These are phyloP conservation scores for Troilus luridus DNA, from an alignment of 2,888 invertebrate genomes.

Conservation along the genomic window DNA sequence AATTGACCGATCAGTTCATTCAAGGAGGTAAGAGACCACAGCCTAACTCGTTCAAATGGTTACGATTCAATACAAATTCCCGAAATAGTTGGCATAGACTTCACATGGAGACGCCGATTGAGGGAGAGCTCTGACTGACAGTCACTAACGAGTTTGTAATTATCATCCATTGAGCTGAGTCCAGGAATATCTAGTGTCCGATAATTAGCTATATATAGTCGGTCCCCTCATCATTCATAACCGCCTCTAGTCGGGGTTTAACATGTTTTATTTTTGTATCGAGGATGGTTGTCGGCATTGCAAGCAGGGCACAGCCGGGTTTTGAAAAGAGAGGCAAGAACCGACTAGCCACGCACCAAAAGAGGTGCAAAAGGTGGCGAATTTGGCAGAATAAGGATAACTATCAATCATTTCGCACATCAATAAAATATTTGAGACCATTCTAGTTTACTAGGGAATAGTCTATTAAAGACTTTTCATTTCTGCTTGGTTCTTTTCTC, in stretches of 20 bases:
- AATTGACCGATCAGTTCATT: neutral
- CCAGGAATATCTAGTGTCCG: slow-evolving; percentile 12
- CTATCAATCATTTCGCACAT: neutral
- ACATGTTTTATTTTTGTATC: slow-evolving; percentile 19
- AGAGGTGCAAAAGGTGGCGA: neutral
- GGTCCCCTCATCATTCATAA: slow-evolving; percentile 9
- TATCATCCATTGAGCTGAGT: slow-evolving; percentile 17
- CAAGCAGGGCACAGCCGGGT: neutral
- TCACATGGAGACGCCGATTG: neutral
- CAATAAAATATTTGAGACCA: no score
- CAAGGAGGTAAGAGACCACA: neutral
- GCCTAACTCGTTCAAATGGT: no score
- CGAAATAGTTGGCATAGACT: neutral
- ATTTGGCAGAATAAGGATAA: neutral
- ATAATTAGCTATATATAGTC: neutral
- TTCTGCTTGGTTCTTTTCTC: no score
- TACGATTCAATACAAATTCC: neutral
- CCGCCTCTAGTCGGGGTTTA: slow-evolving; percentile 17
- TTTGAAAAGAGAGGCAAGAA: neutral
- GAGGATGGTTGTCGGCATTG: neutral
- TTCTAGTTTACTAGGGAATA: no score
- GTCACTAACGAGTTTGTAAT: slow-evolving; percentile 35
- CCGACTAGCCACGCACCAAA: neutral
- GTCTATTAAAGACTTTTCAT: no score
- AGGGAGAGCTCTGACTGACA: neutral